phyloP scores from a whole-genome alignment of 1,140 invertebrate genomes.

The Drosophila sturtevanti region DNA sequence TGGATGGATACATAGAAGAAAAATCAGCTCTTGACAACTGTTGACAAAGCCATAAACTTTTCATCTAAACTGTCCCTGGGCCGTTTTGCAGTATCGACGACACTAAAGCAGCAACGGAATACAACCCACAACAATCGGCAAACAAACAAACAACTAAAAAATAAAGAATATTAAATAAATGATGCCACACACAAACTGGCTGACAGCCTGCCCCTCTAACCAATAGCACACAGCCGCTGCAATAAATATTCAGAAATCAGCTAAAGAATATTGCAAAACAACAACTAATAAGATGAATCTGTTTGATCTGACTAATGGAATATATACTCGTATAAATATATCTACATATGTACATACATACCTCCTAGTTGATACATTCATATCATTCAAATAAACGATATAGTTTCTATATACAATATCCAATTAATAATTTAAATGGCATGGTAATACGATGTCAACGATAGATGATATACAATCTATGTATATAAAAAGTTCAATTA shows the following conservation, averaged over 20 bases:
- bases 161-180: constrained; percentile 46
- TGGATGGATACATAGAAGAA: constrained; percentile 33
- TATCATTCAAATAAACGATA: background rate
- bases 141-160: constrained; percentile 51
- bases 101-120: constrained; percentile 23
- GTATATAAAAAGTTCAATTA: no score
- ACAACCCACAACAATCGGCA: constrained; percentile 8
- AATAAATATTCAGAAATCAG: constrained; percentile 58
- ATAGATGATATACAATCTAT: no score
- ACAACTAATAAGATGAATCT: background rate
- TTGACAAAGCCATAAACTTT: constrained; percentile 3
- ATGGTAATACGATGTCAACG: no score
- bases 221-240: constrained; percentile 26
- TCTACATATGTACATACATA: background rate
- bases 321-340: constrained; percentile 1
- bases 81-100: constrained; percentile 12
- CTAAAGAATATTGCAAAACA: constrained; percentile 49
- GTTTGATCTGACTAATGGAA: constrained; percentile 6
- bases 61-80: constrained; percentile 2
- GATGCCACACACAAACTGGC: constrained; percentile 39
- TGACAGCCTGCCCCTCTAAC: background rate
- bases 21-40: constrained; percentile 19
- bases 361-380: background rate
- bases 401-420: no score
- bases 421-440: no score